Evolutionary conservation across 37 sponge, comb jelly and placozoan genomes (phyloP).

Genomic region (Spongia lamella): DNA sequence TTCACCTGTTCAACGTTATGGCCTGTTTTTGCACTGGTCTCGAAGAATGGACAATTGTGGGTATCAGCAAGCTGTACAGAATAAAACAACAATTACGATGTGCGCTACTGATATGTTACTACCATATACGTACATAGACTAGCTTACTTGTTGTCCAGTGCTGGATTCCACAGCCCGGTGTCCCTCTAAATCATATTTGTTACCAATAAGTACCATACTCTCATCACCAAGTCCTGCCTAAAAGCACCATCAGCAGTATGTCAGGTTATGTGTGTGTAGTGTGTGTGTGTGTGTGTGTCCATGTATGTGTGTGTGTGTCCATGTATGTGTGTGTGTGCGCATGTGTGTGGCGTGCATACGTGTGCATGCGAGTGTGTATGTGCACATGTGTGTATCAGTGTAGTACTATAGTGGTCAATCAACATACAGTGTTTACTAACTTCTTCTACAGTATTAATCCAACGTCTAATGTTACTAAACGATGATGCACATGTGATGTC

Average conservation of each 20-base stretch:
- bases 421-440: slow-evolving; percentile 1
- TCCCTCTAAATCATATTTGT: slow-evolving; percentile 51
- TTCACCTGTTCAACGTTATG: no score
- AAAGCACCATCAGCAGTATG: not conserved
- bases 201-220: slow-evolving; percentile 51
- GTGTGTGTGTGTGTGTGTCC: not conserved
- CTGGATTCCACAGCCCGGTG: slow-evolving; percentile 23
- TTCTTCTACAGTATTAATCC: slow-evolving; percentile 46
- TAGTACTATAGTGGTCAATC: not conserved
- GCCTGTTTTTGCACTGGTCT: not conserved
- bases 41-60: not conserved
- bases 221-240: slow-evolving; percentile 43
- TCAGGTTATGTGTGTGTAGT: no score
- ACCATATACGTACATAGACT: no score
- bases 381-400: not conserved
- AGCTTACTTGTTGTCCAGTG: slow-evolving; percentile 33
- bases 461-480: slow-evolving; percentile 38
- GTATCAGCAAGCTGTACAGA: no score
- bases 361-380: not conserved
- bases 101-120: no score
- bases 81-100: no score
- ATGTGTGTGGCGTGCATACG: no score
- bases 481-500: slow-evolving; percentile 49
- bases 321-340: no score
- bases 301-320: no score